phyloP scores from a whole-genome alignment of 2,113 vertebrate species.

The Nycticryphes semicollaris region DNA sequence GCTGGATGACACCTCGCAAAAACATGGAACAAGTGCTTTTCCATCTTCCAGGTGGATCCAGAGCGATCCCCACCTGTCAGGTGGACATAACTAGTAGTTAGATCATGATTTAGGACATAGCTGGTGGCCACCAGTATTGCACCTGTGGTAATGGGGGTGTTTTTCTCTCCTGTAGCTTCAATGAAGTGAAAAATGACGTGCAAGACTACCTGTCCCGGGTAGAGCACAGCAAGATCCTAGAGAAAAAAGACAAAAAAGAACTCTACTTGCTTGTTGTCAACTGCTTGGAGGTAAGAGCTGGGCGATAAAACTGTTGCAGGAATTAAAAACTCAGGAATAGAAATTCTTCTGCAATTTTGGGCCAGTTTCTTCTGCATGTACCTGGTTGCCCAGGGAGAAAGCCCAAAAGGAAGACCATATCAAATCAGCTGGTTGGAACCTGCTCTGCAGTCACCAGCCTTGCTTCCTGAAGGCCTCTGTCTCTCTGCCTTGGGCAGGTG shows the following conservation, averaged over 20 bases:
- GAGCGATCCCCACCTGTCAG: background rate
- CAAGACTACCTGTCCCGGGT: constrained; percentile 81
- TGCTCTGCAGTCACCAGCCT: background rate
- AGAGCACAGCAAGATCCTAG: constrained; percentile 76
- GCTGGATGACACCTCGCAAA: background rate
- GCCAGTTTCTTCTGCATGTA: background rate
- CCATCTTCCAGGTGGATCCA: background rate
- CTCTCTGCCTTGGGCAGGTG: background rate
- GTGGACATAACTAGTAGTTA: background rate
- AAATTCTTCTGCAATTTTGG: background rate
- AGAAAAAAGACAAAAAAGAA: constrained; percentile 81
- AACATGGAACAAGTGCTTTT: background rate
- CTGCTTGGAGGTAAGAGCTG: constrained; percentile 85
- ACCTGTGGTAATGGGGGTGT: background rate
- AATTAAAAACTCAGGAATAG: background rate
- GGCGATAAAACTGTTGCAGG: background rate
- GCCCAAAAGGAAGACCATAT: background rate
- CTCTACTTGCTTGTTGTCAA: constrained; percentile 88
- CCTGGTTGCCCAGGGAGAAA: background rate
- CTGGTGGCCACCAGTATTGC: background rate
- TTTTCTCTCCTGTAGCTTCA: constrained; percentile 79
- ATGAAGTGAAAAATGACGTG: constrained; percentile 82
- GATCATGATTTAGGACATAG: no score
- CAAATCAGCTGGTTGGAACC: background rate
- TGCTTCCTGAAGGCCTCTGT: background rate